Base-by-base conservation (phyloP, 1,140 invertebrate genomes). In the Stenopsyche tienmushanensis region DNA sequence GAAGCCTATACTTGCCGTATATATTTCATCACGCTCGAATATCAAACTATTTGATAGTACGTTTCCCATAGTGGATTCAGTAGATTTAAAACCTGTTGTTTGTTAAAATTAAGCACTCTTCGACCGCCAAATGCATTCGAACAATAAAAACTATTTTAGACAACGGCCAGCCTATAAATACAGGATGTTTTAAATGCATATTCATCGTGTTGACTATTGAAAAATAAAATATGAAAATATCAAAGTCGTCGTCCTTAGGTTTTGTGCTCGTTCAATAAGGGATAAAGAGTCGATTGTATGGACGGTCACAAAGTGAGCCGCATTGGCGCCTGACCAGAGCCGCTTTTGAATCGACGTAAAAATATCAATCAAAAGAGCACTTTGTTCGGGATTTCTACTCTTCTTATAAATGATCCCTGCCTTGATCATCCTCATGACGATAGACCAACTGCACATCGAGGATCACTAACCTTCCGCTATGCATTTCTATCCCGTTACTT, bases 311-410 rank as follows among this genome's bases (percentile, higher is more conserved):
- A 55, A 55, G 52, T 53, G 50, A 21, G 50, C 50, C 50, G 50
- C 24, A 26, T 55, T 55, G 52, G 52, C 52, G 52, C 52, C 52
- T 55, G 24, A 17, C 20, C 52, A 15, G 52, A n/a, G 52, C 52
- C 52, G 52, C 52, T 29, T 55, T 55, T 55, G 52, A 55, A 55
- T 20, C 29, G 20, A 34, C 29, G 26, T 17, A 25, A 55, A 55
- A 55, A 55, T 55, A 55, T 55, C 52, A 55, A 55, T 55, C 52
- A 55, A 55, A 53, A 53, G 50, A 17, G 10, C 52, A 25, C 21
- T 55, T 39, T 23, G 15, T 49, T 21, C 15, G 21, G 47, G 47
- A 55, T 18, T 10, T n/a, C 26, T n/a, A 55, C 10, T 34, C 29
- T 5, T 5, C 13, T 34, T 7, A 7, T 34, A 34, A 34, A 34